Evolutionary conservation across 1,140 invertebrate genomes (phyloP), one percentile per base, ranked within the genome.

Genomic region (Megalopta genalis): DNA sequence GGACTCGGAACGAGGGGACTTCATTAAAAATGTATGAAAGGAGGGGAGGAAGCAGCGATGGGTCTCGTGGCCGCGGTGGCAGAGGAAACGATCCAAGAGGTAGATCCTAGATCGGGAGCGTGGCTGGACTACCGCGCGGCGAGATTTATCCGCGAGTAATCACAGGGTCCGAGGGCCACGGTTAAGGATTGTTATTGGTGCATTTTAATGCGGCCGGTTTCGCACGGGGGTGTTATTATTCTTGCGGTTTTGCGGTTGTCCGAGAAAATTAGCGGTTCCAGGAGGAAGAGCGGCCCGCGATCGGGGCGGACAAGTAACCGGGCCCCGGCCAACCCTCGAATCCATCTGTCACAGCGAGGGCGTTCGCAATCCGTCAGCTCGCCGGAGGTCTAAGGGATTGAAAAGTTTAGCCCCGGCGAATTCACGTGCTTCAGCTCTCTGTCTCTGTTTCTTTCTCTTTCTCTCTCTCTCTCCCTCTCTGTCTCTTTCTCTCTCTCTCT

Each of bases 71-170:
- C 32, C 10, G 42, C 10, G 9, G 10, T 12, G 42, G 42, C 12
- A 46, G 42, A 46, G 14, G 42, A 14, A 46, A 12, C 10, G 42
- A 12, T 23, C 2, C 21, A 49, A 64, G 71, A 84, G 83, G 69
- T 54, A 84, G 74, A 78, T 79, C 68, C 80, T 85, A 85, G 82
- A 85, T 81, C 70, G 37, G 71, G 46, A 64, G 62, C 73, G 62
- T 70, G 66, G 52, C 62, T 76, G 16, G 63, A 89, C 90, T 90
- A 90, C 89, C 84, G 89, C 87, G 81, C 87, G 82, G 76, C 72
- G 82, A 90, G 90, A 90, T 90, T 90, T 90, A 90, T 90, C 86
- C 86, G 77, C 76, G 32, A 84, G 83, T 91, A 91, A 90, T 91
- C 87, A 90, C 87, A 88, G 88, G 87, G 81, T 89, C 73, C 23